Evolutionary conservation across 2,113 vertebrate species (phyloP).

Genomic region (Aleadryas rufinucha): DNA sequence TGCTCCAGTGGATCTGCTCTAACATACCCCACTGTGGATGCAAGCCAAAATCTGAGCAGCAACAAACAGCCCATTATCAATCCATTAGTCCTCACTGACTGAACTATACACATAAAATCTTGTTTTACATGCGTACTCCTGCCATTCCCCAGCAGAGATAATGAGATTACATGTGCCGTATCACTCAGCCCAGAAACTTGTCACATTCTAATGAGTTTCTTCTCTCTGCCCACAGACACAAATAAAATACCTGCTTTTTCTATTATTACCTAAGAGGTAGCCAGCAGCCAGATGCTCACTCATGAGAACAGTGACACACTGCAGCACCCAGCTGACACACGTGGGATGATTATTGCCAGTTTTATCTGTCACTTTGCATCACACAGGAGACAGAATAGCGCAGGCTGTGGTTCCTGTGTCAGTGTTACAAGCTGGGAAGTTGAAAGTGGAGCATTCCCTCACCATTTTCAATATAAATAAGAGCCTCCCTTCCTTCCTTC

Average conservation of each 20-base stretch:
- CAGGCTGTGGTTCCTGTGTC: background rate
- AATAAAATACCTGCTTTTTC: conserved; percentile 14
- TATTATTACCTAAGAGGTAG: background rate
- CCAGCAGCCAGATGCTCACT: background rate
- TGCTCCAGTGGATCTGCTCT: background rate
- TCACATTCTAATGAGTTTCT: conserved; percentile 57
- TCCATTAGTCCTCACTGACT: conserved; percentile 48
- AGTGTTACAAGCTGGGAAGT: background rate
- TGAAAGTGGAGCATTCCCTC: background rate
- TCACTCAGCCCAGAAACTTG: conserved; percentile 51
- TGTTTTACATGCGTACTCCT: conserved; percentile 45
- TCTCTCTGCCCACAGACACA: background rate
- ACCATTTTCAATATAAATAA: background rate
- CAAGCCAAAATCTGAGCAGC: conserved; percentile 13
- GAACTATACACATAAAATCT: conserved; percentile 45
- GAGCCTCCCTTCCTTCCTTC: accelerated
- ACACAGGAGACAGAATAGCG: background rate
- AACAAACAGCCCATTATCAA: conserved; percentile 47
- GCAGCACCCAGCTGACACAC: background rate
- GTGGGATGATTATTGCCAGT: background rate
- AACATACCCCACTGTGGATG: background rate
- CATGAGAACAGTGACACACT: accelerated
- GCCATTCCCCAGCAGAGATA: conserved; percentile 57
- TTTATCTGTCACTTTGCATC: background rate
- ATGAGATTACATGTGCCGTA: conserved; percentile 40